These are phyloP conservation scores for Empidonax alnorum DNA, from an alignment of 2,113 vertebrate genomes.

Conservation along the genomic window DNA sequence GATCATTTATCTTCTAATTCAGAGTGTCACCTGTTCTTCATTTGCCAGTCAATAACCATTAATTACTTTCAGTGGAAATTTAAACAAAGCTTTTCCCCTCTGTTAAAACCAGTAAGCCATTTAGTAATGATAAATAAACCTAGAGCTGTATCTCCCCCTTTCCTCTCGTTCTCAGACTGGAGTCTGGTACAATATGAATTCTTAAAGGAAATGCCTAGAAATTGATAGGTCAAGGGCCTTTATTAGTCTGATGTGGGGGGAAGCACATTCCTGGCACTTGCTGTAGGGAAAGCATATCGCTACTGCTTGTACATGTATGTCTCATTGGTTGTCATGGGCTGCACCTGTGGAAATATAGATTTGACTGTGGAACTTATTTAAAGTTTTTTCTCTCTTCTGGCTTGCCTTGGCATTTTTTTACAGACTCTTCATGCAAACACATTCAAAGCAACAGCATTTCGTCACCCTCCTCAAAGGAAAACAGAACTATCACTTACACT, in stretches of 20 bases:
- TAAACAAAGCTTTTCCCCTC: constrained; percentile 80
- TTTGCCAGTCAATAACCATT: constrained; percentile 87
- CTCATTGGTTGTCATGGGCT: background rate
- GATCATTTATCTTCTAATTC: constrained; percentile 86
- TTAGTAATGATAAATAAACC: constrained; percentile 82
- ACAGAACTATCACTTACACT: background rate
- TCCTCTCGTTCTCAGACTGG: constrained; percentile 58
- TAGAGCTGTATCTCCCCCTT: constrained; percentile 59
- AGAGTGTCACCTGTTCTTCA: constrained; percentile 87
- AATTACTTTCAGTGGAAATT: constrained; percentile 81
- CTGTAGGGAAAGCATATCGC: background rate
- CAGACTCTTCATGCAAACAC: background rate
- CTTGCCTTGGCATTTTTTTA: background rate
- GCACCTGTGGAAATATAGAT: background rate
- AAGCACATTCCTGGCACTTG: constrained; percentile 55
- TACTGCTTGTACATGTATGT: background rate
- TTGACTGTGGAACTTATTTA: background rate
- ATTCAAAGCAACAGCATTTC: background rate
- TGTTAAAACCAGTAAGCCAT: constrained; percentile 78
- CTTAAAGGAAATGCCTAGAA: constrained; percentile 84
- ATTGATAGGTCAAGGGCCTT: constrained; percentile 80
- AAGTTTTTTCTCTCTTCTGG: background rate
- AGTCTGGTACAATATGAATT: constrained; percentile 71
- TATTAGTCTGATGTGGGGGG: constrained; percentile 60
- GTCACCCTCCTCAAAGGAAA: background rate